Percentiles rank a stretch among this genome's conserved stretches.
phyloP scores from a whole-genome alignment of 2,888 invertebrate genomes.

The Polydrusus tereticollis region DNA sequence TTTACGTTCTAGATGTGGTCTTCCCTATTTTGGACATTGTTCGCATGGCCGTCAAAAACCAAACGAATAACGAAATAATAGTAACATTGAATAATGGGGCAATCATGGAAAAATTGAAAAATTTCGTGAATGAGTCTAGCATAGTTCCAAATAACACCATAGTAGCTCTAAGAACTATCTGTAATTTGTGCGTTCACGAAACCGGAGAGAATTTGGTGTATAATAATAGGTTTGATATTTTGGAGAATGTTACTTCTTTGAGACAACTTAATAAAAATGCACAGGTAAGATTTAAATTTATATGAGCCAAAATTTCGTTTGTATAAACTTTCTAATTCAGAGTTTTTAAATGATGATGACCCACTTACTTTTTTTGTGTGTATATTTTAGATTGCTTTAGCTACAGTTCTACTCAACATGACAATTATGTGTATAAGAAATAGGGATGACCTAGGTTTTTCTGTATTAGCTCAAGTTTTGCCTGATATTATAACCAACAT shows the following conservation, averaged over 20 bases:
- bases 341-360: no score
- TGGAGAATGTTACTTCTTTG: conserved; percentile 71
- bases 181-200: conserved; percentile 84
- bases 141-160: conserved; percentile 80
- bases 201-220: conserved; percentile 76
- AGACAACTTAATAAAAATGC: conserved; percentile 73
- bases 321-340: no score
- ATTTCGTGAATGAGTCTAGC: conserved; percentile 58
- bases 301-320: no score
- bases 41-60: conserved; percentile 80
- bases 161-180: conserved; percentile 81
- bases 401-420: conserved; percentile 81
- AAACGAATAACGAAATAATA: conserved; percentile 71
- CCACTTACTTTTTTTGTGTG: no score
- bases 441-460: conserved; percentile 68
- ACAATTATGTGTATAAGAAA: conserved; percentile 72
- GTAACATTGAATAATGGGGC: conserved; percentile 65
- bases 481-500: conserved; percentile 71
- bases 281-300: no score
- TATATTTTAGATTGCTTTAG: conserved; percentile 77
- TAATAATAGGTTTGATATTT: conserved; percentile 70
- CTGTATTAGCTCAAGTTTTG: conserved; percentile 70
- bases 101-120: conserved; percentile 60
- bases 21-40: conserved; percentile 93
- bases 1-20: conserved; percentile 73